A percentile compares a stretch with the other conserved stretches of the same genome.
These are phyloP conservation scores for Musca domestica DNA, from an alignment of 1,140 invertebrate genomes.

Conservation along the genomic window DNA sequence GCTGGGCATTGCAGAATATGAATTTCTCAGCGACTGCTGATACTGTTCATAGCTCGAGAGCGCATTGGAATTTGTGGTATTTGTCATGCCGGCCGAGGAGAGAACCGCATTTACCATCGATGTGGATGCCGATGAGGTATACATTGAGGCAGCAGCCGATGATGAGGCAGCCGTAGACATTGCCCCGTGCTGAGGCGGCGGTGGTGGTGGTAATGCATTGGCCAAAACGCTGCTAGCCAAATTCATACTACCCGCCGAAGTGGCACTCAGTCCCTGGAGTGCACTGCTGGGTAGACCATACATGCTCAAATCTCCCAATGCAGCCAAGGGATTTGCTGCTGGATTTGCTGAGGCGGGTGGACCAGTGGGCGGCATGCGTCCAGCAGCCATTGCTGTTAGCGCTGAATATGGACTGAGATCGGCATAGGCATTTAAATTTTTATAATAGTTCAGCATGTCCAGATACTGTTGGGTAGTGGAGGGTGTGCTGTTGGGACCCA, in stretches of 20 bases:
- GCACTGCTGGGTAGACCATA: constrained; percentile 2
- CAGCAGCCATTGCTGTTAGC: neutral
- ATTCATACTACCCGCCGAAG: neutral
- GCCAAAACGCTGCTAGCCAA: neutral
- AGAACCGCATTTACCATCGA: neutral
- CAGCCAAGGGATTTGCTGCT: constrained; percentile 21
- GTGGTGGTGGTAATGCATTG: neutral
- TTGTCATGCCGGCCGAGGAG: neutral
- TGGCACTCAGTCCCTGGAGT: neutral
- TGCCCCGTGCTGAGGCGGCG: neutral
- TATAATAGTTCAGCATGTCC: constrained; percentile 25
- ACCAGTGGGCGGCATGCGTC: neutral
- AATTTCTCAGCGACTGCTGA: neutral
- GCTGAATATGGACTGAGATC: constrained; percentile 20
- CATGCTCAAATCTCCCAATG: constrained; percentile 24
- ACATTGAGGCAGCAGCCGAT: neutral
- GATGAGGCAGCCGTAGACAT: neutral
- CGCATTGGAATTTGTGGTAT: neutral
- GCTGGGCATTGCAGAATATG: neutral
- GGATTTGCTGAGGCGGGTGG: neutral
- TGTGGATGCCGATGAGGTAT: neutral
- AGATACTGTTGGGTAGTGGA: constrained; percentile 32
- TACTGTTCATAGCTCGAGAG: neutral
- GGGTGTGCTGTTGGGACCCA: constrained; percentile 9
- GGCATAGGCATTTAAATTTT: constrained; percentile 11